These are phyloP conservation scores for Chloropsis cyanopogon DNA, from an alignment of 2,113 vertebrate species.

Conservation along the genomic window DNA sequence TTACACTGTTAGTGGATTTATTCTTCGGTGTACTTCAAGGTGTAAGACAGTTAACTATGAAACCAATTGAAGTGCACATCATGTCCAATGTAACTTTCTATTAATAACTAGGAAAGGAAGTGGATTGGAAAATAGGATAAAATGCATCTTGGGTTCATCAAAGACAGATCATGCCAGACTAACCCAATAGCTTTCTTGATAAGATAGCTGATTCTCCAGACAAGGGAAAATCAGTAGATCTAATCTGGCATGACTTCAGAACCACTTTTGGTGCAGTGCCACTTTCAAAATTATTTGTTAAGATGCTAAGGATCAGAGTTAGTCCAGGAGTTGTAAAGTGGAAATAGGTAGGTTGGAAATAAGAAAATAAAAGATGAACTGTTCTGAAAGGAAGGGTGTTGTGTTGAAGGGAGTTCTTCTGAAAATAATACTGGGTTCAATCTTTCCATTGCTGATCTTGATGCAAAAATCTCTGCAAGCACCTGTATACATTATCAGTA, in stretches of 20 bases:
- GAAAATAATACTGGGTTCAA: not conserved
- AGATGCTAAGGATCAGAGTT: not conserved
- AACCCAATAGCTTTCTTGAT: conserved; percentile 21
- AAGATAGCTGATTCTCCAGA: conserved; percentile 24
- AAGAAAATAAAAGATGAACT: not conserved
- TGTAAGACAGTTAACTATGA: not conserved
- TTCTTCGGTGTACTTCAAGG: not conserved
- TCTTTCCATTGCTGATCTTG: not conserved
- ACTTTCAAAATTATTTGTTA: conserved; percentile 18
- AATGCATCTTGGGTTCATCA: conserved; percentile 20
- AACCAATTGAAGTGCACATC: conserved; percentile 26
- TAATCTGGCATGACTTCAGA: conserved; percentile 42
- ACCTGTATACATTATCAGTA: not conserved
- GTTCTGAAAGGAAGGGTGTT: not conserved
- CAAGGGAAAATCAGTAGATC: conserved; percentile 29
- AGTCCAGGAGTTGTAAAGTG: not conserved
- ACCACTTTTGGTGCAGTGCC: not conserved
- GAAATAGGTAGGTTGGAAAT: not conserved
- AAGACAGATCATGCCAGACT: conserved; percentile 14
- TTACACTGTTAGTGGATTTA: not conserved
- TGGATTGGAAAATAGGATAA: conserved; percentile 28
- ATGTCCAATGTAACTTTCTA: not conserved
- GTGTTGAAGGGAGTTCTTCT: not conserved
- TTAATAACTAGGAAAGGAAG: conserved; percentile 12
- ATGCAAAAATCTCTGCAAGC: not conserved